Base-by-base conservation (phyloP, 2,888 invertebrate species). In the Sussaba pulchella region DNA sequence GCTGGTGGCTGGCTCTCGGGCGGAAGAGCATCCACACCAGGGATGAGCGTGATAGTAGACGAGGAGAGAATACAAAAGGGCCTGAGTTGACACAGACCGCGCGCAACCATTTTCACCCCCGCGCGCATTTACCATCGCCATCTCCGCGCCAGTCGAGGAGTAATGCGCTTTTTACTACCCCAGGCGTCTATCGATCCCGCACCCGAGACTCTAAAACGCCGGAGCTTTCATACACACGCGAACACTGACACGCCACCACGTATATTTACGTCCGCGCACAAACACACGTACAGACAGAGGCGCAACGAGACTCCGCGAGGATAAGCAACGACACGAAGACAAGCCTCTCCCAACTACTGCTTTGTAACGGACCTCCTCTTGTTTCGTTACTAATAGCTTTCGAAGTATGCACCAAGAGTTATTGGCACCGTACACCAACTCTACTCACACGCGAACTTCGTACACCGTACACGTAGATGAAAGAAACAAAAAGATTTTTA, bases 111-210 rank as follows among this genome's bases (percentile, higher is more conserved):
- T 79, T 74, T 50, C 61, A 61, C 78, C 80, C 80, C 61, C 66
- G 69, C 81, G 63, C 73, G 54, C 70, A 76, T 82, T 82, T 76
- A 73, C 72, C 76, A 72, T 79, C 70, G 71, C 73, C 81, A 79
- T 83, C 81, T 74, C 73, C 70, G 41, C 47, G 36, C 57, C 76
- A 75, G 78, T 74, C 74, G 36, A 50, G 12, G 50, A 75, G 75
- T 84, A 79, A 84, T 84, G 82, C 67, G 67, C 79, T 77, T 84
- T 84, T 84, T 84, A 79, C 72, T 72, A 57, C 45, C 69, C 45
- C 61, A 45, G 57, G 70, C 43, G 69, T 73, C 63, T 75, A 83
- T 83, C 78, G 78, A 80, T 80, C 74, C 54, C 79, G 21, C 70
- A 4, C 41, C 43, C 26, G 24, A 52, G 52, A 21, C 36, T 52